Base-by-base conservation (phyloP, 2,888 invertebrate species). In the Eristalis intricaria region DNA sequence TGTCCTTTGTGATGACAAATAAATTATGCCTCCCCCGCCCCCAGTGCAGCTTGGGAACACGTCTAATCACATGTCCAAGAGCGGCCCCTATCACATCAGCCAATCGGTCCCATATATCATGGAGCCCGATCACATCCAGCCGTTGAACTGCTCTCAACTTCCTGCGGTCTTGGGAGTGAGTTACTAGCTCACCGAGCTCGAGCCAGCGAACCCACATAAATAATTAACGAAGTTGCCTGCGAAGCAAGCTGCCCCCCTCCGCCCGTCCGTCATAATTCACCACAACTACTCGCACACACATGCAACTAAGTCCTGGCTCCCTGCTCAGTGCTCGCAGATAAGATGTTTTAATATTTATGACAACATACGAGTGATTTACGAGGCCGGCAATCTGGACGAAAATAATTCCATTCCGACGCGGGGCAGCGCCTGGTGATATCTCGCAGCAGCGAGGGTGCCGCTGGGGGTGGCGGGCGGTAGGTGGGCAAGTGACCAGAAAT, bases 291-390 rank as follows among this genome's bases (percentile, higher is more conserved):
- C 50, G 43, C 19, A 35, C 60, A 32, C 58, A 65, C 58, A 71
- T 60, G 70, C 63, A 56, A 79, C 78, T 38, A 70, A 64, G 50
- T 79, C 65, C 73, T 19, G n/a, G 8, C 50, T 19, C 19, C 50
- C 50, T 76, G 50, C 58, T 19, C 19, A 19, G 19, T 76, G 50
- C 58, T 68, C 71, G 83, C 89, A 91, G 92, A 92, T 92, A 92
- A 92, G 92, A 92, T 92, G 91, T 91, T 92, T 92, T 92, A 93
- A 93, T 93, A 93, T 93, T 93, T 93, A 93, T 93, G 93, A 92
- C 92, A 92, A 90, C 90, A 79, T 63, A 89, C 89, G 89, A 89
- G 89, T 90, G 89, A 88, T 90, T 88, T 84, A 75, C 86, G 80
- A 79, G 76, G 73, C 64, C 69, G 61, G 74, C 90, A 91, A 92